phyloP scores from a whole-genome alignment of 2,888 invertebrate species.

The Eumerus sabulonum region DNA sequence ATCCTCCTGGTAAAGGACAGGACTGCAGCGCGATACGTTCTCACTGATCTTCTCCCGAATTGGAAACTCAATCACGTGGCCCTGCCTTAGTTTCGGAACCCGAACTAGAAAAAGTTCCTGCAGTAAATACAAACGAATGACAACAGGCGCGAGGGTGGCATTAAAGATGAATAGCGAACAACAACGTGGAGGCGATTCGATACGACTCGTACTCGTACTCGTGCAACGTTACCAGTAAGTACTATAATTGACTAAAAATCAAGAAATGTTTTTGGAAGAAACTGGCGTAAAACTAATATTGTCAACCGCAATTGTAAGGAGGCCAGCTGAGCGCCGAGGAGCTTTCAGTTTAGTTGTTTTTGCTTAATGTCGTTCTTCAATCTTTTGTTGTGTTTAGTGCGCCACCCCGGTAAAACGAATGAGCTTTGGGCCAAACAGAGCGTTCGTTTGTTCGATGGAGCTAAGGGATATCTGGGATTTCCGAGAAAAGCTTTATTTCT shows the following conservation, averaged over 20 bases:
- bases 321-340: conserved; percentile 48
- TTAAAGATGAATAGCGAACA: no score
- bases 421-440: conserved; percentile 40
- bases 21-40: no score
- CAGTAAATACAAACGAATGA: no score
- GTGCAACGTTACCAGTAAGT: conserved; percentile 13
- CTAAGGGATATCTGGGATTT: conserved; percentile 42
- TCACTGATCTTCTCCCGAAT: no score
- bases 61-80: no score
- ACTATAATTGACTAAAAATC: conserved; percentile 50
- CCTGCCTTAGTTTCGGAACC: no score
- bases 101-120: no score
- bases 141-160: no score
- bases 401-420: conserved; percentile 60
- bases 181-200: no score
- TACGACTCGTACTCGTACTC: no score
- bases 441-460: background rate
- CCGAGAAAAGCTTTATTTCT: conserved; percentile 36
- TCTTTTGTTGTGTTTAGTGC: conserved; percentile 10
- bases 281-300: conserved; percentile 64
- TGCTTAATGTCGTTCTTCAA: no score
- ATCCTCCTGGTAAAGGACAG: no score
- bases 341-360: conserved; percentile 8
- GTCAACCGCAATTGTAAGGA: conserved; percentile 60
- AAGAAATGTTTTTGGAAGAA: conserved; percentile 63